Conservation (phyloP, 2,888 invertebrate species). For the Epistrophe eligans region DNA sequence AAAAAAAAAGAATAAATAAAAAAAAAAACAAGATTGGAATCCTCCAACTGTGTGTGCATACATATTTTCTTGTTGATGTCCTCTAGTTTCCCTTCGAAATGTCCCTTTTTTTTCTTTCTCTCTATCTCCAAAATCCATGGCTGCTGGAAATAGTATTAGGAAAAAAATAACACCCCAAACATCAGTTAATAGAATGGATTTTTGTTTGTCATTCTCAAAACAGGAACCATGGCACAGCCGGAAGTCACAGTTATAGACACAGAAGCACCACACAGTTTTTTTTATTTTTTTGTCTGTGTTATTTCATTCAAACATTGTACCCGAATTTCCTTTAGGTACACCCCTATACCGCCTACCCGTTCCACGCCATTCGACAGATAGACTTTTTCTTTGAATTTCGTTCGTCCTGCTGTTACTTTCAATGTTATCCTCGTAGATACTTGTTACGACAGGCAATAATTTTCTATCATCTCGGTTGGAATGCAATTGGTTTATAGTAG, state of each 20-base stretch:
- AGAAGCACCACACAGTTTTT: constrained; percentile 18
- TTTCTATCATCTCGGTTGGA: constrained; percentile 41
- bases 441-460: constrained; percentile 62
- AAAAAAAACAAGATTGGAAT: constrained; percentile 21
- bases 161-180: constrained; percentile 15
- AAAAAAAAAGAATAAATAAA: neutral
- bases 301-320: constrained; percentile 40
- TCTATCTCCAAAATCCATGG: neutral
- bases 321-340: neutral
- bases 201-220: constrained; percentile 21
- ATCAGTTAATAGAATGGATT: constrained; percentile 47
- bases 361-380: constrained; percentile 19
- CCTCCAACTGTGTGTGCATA: constrained; percentile 22
- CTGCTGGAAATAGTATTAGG: constrained; percentile 30
- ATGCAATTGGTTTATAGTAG: constrained; percentile 51
- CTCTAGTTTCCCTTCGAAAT: constrained; percentile 8
- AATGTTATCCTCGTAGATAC: constrained; percentile 51
- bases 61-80: constrained; percentile 30
- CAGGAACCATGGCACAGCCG: constrained; percentile 28
- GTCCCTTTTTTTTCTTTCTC: neutral
- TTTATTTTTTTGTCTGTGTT: constrained; percentile 43
- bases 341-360: neutral
- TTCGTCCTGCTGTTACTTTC: constrained; percentile 40
- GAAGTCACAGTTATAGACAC: constrained; percentile 43
- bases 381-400: constrained; percentile 30